Evolutionary conservation across 2,888 invertebrate species (phyloP).

Genomic region (Galerucella pusilla): DNA sequence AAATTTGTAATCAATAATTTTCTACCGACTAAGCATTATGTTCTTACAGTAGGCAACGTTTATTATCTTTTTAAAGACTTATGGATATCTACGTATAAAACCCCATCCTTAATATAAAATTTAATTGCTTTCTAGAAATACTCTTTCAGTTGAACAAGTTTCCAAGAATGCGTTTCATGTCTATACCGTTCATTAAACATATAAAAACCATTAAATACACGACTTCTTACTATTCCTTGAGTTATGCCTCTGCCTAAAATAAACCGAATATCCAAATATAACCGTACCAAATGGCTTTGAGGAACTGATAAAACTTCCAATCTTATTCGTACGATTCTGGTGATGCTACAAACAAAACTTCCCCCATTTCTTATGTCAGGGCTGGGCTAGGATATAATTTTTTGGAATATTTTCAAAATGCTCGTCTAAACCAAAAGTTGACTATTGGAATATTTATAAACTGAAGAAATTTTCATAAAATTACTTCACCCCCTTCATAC

Average conservation of each 20-base stretch:
- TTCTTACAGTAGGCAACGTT: background rate
- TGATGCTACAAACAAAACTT: background rate
- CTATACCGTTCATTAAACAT: background rate
- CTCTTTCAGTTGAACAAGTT: background rate
- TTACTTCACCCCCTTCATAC: too few relatives aligned
- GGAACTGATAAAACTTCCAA: constrained; percentile 10
- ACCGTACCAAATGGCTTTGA: constrained; percentile 2
- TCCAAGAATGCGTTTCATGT: background rate
- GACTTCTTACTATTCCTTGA: background rate
- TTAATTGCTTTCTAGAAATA: constrained; percentile 1
- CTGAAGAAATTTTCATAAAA: too few relatives aligned
- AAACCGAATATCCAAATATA: constrained; percentile 13
- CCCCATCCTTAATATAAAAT: background rate
- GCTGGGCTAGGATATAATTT: background rate
- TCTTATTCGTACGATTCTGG: background rate
- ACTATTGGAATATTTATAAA: too few relatives aligned
- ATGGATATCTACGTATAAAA: background rate
- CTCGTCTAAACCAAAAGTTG: too few relatives aligned
- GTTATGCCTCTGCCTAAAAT: constrained; percentile 3
- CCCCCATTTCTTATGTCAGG: background rate
- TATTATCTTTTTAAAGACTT: background rate
- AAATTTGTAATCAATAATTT: too few relatives aligned
- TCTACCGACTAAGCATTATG: background rate
- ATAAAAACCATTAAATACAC: background rate
- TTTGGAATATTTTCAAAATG: background rate